Evolutionary conservation across 2,888 invertebrate species (phyloP), one percentile per base, ranked within the genome.

Genomic region (Chrysopilus asiliformis): DNA sequence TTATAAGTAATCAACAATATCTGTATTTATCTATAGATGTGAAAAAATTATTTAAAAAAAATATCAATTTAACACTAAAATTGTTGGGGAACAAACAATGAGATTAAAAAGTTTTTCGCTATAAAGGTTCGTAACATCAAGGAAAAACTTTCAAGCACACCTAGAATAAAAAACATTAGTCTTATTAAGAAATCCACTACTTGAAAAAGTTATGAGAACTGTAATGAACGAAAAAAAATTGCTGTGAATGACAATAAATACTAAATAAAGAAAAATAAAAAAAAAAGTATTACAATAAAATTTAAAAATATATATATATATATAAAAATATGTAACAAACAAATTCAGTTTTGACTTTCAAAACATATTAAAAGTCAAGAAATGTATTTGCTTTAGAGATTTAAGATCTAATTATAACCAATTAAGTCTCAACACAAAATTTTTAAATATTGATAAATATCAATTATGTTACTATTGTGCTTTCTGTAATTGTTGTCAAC

Each of bases 201-300:
- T 32, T 32, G 34, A 24, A 38, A 20, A 29, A 33, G 33, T 27
- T 18, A 38, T 35, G 38, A 43, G 35, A 42, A 39, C 39, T 38
- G 37, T 42, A 38, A 45, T 38, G 39, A 44, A 41, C 27, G 32
- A 32, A 38, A 51, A 51, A 52, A 49, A 52, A 53, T 58, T 56
- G 61, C 63, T 63, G 61, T 62, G 61, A 58, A 56, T 56, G 62
- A 62, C 60, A 63, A 63, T 62, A 60, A 60, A n/a, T n/a, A n/a
- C n/a, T n/a, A n/a, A n/a, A n/a, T n/a, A n/a, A n/a, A n/a, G n/a
- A n/a, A n/a, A n/a, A n/a, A n/a, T n/a, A n/a, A n/a, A n/a, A n/a
- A n/a, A n/a, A n/a, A n/a, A n/a, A n/a, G n/a, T n/a, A n/a, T n/a
- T n/a, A n/a, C n/a, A n/a, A n/a, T n/a, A n/a, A n/a, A n/a, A n/a